Evolutionary conservation across 2,797 vertebrate genomes (phyloP), one percentile per base, ranked within the genome.

Genomic region (Hyperoplus lanceolatus): DNA sequence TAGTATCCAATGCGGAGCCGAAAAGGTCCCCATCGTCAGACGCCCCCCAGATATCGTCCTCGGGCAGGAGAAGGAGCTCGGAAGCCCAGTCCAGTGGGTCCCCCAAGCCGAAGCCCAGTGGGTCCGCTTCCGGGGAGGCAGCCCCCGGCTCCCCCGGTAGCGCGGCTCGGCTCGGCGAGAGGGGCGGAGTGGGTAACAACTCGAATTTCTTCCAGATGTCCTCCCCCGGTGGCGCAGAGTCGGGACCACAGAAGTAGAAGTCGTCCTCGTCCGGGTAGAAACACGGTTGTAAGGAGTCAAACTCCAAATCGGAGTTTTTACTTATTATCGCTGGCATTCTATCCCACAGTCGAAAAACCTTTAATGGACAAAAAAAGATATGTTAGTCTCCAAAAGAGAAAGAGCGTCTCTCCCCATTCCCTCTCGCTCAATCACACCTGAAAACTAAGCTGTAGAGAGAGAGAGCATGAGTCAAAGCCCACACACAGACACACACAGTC

Each of bases 171-270:
- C 97, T 99, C 29, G 97, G 97, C 57, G 97, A 97, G 79, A 97
- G 95, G 58, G 97, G 97, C 84, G 98, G 98, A 77, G 98, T 97
- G 91, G 97, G 97, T 87, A 98, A 91, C 91, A 99, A 92, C 95
- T 99, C 97, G 93, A 99, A 99, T 97, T 99, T 99, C 96, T 99
- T 99, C 98, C 98, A 99, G 96, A 99, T 99, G 97, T 99, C 98
- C 95, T 99, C 98, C 81, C 98, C 97, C 54, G 98, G 98, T 85
- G 98, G 97, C 84, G 97, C 97, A 58, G 96, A 96, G 94, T 98
- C 97, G 55, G 98, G 97, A 91, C 97, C 97, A 92, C 97, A 97
- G 88, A 97, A 94, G 93, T 98, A 99, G 96, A 99, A 99, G 92
- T 98, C 97, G 92, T 99, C 98, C 94, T 99, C 98, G 84, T 99